Evolutionary conservation across 2,797 vertebrate genomes (phyloP).

Genomic region (Caiman crocodilus): DNA sequence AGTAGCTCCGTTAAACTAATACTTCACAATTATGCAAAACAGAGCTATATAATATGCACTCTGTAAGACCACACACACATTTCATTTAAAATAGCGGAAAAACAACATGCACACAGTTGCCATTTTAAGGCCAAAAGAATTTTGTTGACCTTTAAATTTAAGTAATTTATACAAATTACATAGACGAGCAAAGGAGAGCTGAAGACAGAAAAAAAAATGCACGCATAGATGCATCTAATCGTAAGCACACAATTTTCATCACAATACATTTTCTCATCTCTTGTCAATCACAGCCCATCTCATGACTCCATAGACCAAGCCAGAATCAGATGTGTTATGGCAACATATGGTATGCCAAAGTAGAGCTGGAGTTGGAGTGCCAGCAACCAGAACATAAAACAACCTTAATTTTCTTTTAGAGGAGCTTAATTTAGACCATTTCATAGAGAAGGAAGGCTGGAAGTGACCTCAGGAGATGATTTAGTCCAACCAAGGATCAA

Average conservation of each 20-base stretch:
- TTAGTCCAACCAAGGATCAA: too few species aligned
- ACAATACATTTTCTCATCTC: neutral
- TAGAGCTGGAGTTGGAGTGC: neutral
- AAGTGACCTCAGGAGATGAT: too few species aligned
- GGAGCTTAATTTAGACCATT: too few species aligned
- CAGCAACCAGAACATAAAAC: neutral
- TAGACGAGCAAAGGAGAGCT: neutral
- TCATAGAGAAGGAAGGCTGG: too few species aligned
- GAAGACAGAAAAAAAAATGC: neutral
- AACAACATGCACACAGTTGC: neutral
- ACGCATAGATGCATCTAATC: neutral
- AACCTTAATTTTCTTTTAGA: neutral
- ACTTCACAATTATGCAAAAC: slow-evolving; percentile 47
- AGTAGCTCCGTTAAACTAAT: slow-evolving; percentile 13
- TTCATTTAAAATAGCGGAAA: neutral
- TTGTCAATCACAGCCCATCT: neutral
- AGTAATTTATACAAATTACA: too few species aligned
- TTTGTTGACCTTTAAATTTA: neutral
- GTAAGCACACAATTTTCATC: too few species aligned
- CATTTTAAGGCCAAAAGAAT: neutral
- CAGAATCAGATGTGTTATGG: neutral
- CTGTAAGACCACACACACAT: neutral
- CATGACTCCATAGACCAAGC: neutral
- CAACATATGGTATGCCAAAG: neutral
- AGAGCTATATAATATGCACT: neutral